A percentile compares a stretch with the other conserved stretches of the same genome.
phyloP scores from a whole-genome alignment of 2,797 vertebrate genomes.

The Pipistrellus kuhlii region DNA sequence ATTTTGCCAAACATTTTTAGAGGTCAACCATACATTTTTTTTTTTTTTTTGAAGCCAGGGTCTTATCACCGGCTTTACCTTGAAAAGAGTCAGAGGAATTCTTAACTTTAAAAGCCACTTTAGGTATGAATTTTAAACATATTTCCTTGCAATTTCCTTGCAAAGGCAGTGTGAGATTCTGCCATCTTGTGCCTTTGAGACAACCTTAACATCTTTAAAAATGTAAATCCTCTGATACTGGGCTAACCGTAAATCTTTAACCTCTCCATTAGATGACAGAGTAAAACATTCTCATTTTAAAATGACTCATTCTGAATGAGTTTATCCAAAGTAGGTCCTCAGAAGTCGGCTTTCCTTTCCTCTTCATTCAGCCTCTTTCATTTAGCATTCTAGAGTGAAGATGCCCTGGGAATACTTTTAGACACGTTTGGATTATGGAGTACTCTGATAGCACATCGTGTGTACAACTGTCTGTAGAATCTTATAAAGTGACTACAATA shows the following conservation, averaged over 20 bases:
- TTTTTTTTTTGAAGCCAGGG: neutral
- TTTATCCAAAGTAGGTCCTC: slow-evolving; percentile 16
- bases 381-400: slow-evolving; percentile 48
- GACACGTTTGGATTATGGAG: neutral
- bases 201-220: slow-evolving; percentile 27
- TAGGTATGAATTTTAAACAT: neutral
- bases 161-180: neutral
- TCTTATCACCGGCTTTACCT: slow-evolving; percentile 4
- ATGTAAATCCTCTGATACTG: slow-evolving; percentile 37
- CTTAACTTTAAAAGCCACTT: slow-evolving; percentile 31
- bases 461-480: slow-evolving; percentile 25
- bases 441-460: neutral
- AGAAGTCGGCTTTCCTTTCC: neutral
- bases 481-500: slow-evolving; percentile 37
- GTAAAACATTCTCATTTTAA: neutral
- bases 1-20: slow-evolving; percentile 33
- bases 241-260: slow-evolving; percentile 2
- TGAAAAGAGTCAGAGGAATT: slow-evolving; percentile 33
- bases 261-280: neutral
- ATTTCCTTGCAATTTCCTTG: slow-evolving; percentile 30
- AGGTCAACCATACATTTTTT: slow-evolving; percentile 22
- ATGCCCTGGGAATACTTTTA: neutral
- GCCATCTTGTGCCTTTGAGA: neutral
- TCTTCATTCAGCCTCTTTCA: neutral
- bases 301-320: slow-evolving; percentile 31